Percentiles rank a stretch among this genome's conserved stretches.
Evolutionary conservation across 2,113 vertebrate genomes (phyloP).

Genomic region (Xenopus tropicalis): DNA sequence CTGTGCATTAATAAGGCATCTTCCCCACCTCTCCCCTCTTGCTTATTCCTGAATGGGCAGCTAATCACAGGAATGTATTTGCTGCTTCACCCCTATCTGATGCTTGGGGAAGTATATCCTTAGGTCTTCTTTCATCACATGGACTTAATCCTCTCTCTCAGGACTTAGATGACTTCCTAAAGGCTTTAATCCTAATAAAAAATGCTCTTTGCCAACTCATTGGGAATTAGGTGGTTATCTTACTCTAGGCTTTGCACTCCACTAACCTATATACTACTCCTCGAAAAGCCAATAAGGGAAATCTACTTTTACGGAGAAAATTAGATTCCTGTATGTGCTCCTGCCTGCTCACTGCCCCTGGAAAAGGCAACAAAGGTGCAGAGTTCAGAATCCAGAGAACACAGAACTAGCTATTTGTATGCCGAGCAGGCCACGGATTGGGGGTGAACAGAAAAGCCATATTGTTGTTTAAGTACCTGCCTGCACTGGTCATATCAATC

Average conservation of each 20-base stretch:
- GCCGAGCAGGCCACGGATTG: neutral
- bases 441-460: too few species aligned
- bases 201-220: neutral
- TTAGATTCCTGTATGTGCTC: neutral
- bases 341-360: neutral
- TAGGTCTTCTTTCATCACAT: neutral
- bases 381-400: neutral
- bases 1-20: neutral
- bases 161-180: neutral
- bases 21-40: neutral
- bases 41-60: neutral
- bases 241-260: neutral
- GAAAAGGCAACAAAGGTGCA: neutral
- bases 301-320: neutral
- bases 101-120: neutral
- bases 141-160: neutral
- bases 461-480: too few species aligned
- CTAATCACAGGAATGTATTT: neutral
- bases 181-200: slow-evolving; percentile 5
- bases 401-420: neutral
- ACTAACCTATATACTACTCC: neutral
- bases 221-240: neutral
- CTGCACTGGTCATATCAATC: too few species aligned
- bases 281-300: neutral
- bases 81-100: neutral